Evolutionary conservation across 2,797 vertebrate species (phyloP), one percentile per base, ranked within the genome.

Genomic region (Urocyon cinereoargenteus): DNA sequence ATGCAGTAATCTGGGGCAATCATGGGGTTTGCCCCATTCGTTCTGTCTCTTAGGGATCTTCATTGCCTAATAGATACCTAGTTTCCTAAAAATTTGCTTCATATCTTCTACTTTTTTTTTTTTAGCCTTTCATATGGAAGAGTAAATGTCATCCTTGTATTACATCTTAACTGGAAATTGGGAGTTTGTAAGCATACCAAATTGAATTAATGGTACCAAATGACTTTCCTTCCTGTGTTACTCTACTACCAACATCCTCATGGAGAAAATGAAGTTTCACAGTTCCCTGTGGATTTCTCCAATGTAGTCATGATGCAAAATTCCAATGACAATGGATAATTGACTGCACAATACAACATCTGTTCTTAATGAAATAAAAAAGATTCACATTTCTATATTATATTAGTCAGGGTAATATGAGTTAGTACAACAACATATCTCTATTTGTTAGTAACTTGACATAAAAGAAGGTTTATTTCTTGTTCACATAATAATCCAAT

Each of bases 291-390:
- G 79, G 90, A 75, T 86, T 97, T 94, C 31, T 45, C 28, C 92
- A 90, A 40, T 91, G 72, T 57, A 86, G 81, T 95, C 22, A 2
- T 95, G 77, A 79, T 90, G 66, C 40, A 73, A 53, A 94, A 88
- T 86, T 82, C 72, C 78, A 49, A n/a, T 3, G 1, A 88, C 64
- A 96, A 64, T 13, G 53, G 73, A 92, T 94, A 96, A 96, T n/a
- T 92, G 96, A 87, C 92, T 94, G 9, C 86, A 86, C 51, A 86
- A 26, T 79, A 21, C 59, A 97, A 73, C 78, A 95, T 96, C 87
- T 97, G 90, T 83, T 96, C 72, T 88, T 96, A 90, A 94, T 95
- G 87, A 94, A 96, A 92, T 72, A 95, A 95, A 87, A 93, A 95
- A 95, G 68, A 95, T 78, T 68, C 78, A 64, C 66, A 73, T 77